Evolutionary conservation across 2,113 vertebrate species (phyloP), one percentile per base, ranked within the genome.

Genomic region (Sarotherodon lohbergeri): DNA sequence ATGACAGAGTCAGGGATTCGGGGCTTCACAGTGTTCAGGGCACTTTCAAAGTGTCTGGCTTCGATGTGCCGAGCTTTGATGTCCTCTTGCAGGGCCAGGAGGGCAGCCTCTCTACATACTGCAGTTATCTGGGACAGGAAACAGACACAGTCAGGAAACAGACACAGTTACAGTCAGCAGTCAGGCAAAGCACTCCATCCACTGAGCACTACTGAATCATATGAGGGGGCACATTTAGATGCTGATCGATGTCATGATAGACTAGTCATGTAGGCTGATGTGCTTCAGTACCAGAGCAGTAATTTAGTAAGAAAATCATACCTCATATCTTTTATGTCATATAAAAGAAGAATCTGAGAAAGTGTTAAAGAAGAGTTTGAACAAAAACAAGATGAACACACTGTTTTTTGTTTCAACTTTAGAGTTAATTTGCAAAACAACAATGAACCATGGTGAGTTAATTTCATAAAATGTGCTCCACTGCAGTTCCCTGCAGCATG

Each of bases 81-180:
- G 96, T 99, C 96, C 92, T 99, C 98, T 86, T 99, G 98, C 22
- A 99, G 97, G 84, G 98, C 98, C 56, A 97, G 94, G 8, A 99
- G 97, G 79, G 97, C 99, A 12, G 98, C 99, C 95, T 99, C 98
- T 93, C 97, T 96, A 89, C 98, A 99, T 80, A 99, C 95, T 2
- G 98, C 98, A 6, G 97, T 94, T 94, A 99, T 97, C 99, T 99
- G 95, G 71, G 92, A 96, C 94, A 91, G 90, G 92, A 94, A 93
- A 93, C 95, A 91, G 94, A 90, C 71, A 95, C 80, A 94, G 66
- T 63, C 94, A 91, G 90, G 92, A 94, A 93, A 93, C 95, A 91
- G 94, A 90, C 71, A 95, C 81, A 94, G 66, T 63, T 63, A 92
- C n/a, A 90, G 78, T 92, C 85, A 84, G 86, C 91, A 89, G 93